Conservation (phyloP, 30 jellyfish, hydroid and myxozoan species). For the Aurelia aurita region DNA sequence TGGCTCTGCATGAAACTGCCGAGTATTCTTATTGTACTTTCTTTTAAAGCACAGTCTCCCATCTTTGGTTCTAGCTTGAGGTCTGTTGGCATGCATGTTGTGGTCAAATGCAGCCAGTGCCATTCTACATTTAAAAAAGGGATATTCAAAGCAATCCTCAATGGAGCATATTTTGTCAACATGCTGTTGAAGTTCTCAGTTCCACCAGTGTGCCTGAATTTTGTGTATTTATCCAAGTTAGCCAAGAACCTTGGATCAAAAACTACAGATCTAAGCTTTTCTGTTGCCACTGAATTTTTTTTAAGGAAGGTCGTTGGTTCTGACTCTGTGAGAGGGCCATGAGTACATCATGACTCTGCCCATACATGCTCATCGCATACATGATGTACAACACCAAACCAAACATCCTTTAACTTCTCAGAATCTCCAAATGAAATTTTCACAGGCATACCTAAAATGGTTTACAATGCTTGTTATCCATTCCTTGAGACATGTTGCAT, state of each 20-base stretch:
- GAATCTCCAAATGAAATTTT: constrained; percentile 5
- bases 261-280: constrained; percentile 21
- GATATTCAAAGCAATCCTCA: constrained; percentile 44
- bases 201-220: constrained; percentile 42
- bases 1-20: constrained; percentile 43
- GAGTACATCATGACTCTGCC: constrained; percentile 34
- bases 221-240: constrained; percentile 23
- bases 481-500: not conserved
- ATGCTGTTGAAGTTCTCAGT: constrained; percentile 48
- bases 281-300: constrained; percentile 19
- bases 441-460: constrained; percentile 38
- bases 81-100: constrained; percentile 37
- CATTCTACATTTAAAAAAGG: constrained; percentile 18
- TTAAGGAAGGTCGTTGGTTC: constrained; percentile 22
- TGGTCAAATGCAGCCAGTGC: constrained; percentile 56
- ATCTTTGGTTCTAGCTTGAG: constrained; percentile 19
- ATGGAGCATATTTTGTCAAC: constrained; percentile 55
- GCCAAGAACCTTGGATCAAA: constrained; percentile 15
- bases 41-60: constrained; percentile 24
- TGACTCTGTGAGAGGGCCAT: constrained; percentile 23
- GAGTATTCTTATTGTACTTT: constrained; percentile 22
- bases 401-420: constrained; percentile 28
- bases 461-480: constrained; percentile 29
- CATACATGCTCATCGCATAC: constrained; percentile 27
- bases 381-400: constrained; percentile 40